Conservation (phyloP, 1,140 invertebrate species). For the Hycleus phaleratus region DNA sequence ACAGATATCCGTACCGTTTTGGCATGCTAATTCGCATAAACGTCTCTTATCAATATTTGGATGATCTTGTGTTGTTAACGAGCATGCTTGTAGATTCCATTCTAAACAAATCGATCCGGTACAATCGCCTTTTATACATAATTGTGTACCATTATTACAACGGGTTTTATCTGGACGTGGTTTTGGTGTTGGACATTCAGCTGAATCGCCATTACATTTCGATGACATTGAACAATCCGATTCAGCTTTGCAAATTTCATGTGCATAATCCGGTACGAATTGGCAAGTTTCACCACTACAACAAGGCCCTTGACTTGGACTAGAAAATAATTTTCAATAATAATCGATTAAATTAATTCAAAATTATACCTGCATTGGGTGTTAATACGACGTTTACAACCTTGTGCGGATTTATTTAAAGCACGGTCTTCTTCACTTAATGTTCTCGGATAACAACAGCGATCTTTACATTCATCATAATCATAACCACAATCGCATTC, state of each 20-base stretch:
- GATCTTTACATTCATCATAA: constrained; percentile 83
- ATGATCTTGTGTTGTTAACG: constrained; percentile 76
- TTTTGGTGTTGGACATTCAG: constrained; percentile 75
- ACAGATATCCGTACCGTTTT: constrained; percentile 78
- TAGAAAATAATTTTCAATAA: constrained; percentile 41
- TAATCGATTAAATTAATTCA: not conserved
- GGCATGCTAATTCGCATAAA: constrained; percentile 93
- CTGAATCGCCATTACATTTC: constrained; percentile 75
- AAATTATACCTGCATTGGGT: constrained; percentile 68
- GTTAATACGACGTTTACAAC: constrained; percentile 67
- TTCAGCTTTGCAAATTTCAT: constrained; percentile 70
- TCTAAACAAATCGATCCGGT: constrained; percentile 91
- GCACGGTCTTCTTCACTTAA: constrained; percentile 61
- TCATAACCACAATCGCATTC: constrained; percentile 99
- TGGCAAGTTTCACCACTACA: constrained; percentile 75
- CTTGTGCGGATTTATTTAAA: constrained; percentile 64
- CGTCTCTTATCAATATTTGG: constrained; percentile 74
- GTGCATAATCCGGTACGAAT: constrained; percentile 59
- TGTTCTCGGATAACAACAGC: constrained; percentile 87
- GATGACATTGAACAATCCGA: constrained; percentile 83
- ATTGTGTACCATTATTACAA: constrained; percentile 74
- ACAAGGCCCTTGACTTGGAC: constrained; percentile 95
- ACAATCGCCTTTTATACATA: constrained; percentile 93
- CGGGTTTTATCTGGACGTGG: constrained; percentile 73
- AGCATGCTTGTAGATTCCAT: constrained; percentile 93